A percentile compares a stretch with the other conserved stretches of the same genome.
Conservation (phyloP, 2,797 vertebrate genomes). For the Ctenopoma kingsleyae region DNA sequence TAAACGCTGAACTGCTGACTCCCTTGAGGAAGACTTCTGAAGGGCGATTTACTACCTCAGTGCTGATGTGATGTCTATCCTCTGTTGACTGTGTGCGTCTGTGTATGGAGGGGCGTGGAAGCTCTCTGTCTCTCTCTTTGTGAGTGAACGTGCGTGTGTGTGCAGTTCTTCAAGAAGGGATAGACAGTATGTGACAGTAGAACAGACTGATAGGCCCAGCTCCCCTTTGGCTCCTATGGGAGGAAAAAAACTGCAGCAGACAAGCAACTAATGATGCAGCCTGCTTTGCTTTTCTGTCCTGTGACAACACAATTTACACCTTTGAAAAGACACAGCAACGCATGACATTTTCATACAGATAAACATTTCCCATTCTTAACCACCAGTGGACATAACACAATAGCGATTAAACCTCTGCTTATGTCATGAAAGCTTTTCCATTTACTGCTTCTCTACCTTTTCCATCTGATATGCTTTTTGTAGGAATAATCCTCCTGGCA, state of each 20-base stretch:
- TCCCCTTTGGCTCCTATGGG: slow-evolving; percentile 26
- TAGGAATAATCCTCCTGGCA: slow-evolving; percentile 40
- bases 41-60: slow-evolving; percentile 81
- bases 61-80: slow-evolving; percentile 77
- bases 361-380: slow-evolving; percentile 25
- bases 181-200: slow-evolving; percentile 49
- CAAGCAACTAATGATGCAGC: slow-evolving; percentile 44
- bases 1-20: slow-evolving; percentile 78
- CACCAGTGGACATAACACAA: slow-evolving; percentile 32
- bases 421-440: slow-evolving; percentile 45
- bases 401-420: slow-evolving; percentile 40
- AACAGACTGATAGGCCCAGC: slow-evolving; percentile 50
- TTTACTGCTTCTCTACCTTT: slow-evolving; percentile 32
- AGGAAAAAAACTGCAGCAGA: slow-evolving; percentile 33
- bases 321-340: slow-evolving; percentile 23
- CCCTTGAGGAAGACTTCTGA: slow-evolving; percentile 77
- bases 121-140: slow-evolving; percentile 7
- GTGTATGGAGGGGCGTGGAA: slow-evolving; percentile 23
- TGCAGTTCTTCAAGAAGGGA: slow-evolving; percentile 41
- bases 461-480: slow-evolving; percentile 18
- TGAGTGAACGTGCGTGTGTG: slow-evolving; percentile 39
- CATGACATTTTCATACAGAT: slow-evolving; percentile 37
- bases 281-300: slow-evolving; percentile 14
- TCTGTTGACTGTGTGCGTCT: slow-evolving; percentile 62
- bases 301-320: slow-evolving; percentile 51